phyloP scores from a whole-genome alignment of 2,888 invertebrate species.

The Endotricha flammealis region DNA sequence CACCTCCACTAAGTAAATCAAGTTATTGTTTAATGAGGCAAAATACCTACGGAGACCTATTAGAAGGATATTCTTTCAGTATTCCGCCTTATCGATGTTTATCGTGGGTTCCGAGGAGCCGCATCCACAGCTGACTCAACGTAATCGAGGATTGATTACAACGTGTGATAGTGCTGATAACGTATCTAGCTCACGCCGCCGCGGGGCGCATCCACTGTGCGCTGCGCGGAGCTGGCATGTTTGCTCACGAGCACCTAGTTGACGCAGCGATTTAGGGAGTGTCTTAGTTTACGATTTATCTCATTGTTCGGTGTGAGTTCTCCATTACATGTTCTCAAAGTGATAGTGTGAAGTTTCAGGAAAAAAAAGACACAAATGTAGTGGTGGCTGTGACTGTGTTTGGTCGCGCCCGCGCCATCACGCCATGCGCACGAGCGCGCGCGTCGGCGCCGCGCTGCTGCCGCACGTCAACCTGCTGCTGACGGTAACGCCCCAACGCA shows the following conservation, averaged over 20 bases:
- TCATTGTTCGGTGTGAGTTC: background rate
- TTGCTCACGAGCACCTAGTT: background rate
- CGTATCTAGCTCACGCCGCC: background rate
- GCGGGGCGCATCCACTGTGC: background rate
- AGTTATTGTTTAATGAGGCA: too few species aligned
- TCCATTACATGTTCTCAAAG: background rate
- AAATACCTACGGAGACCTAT: too few species aligned
- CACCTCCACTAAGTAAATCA: too few species aligned
- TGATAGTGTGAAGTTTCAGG: background rate
- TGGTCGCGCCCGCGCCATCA: background rate
- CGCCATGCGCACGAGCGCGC: slow-evolving; percentile 27
- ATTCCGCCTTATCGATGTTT: too few species aligned
- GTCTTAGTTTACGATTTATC: background rate
- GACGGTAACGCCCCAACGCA: slow-evolving; percentile 36
- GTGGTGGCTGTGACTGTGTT: too few species aligned
- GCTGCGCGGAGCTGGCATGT: background rate
- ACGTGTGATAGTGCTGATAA: slow-evolving; percentile 6
- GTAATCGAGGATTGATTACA: background rate
- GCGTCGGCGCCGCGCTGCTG: slow-evolving; percentile 38
- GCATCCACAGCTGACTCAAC: background rate
- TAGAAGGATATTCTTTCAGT: too few species aligned
- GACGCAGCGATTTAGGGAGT: background rate
- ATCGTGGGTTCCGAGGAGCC: background rate
- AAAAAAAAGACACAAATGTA: too few species aligned
- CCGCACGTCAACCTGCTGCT: slow-evolving; percentile 52